A percentile compares a stretch with the other conserved stretches of the same genome.
Conservation (phyloP, 2,797 vertebrate species). For the Capromys pilorides region DNA sequence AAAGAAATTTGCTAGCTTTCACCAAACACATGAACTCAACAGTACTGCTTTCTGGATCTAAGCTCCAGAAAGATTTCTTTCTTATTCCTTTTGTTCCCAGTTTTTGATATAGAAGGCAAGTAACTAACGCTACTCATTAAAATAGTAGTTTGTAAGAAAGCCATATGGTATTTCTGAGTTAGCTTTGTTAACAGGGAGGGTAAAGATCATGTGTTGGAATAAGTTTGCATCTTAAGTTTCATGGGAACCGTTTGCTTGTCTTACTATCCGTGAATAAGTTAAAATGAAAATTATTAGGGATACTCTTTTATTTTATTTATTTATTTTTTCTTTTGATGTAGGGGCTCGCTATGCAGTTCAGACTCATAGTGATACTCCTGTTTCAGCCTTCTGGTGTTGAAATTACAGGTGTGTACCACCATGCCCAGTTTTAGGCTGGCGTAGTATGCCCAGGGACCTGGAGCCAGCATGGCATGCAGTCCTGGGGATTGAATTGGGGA, state of each 20-base stretch:
- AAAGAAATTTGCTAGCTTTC: slow-evolving; percentile 6
- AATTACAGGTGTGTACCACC: too few relatives aligned
- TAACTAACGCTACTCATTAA: slow-evolving; percentile 39
- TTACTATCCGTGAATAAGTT: slow-evolving; percentile 4
- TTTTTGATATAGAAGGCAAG: slow-evolving; percentile 8
- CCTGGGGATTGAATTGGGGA: too few relatives aligned
- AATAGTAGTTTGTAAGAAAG: slow-evolving; percentile 37
- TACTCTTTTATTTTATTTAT: neutral
- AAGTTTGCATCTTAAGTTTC: neutral
- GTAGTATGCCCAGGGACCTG: too few relatives aligned
- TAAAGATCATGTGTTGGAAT: neutral
- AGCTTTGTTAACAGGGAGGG: neutral
- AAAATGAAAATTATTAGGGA: slow-evolving; percentile 44
- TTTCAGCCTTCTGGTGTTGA: too few relatives aligned
- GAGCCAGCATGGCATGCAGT: too few relatives aligned
- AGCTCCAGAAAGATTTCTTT: slow-evolving; percentile 3
- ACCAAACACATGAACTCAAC: neutral
- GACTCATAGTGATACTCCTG: too few relatives aligned
- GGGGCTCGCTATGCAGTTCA: too few relatives aligned
- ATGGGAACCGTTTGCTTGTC: slow-evolving; percentile 2
- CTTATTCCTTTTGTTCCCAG: neutral
- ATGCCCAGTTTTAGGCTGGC: too few relatives aligned
- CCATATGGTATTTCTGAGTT: neutral
- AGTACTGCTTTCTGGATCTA: neutral
- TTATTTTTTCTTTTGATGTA: too few relatives aligned